phyloP scores from a whole-genome alignment of 2,888 invertebrate species.

The Lithophane leautieri region DNA sequence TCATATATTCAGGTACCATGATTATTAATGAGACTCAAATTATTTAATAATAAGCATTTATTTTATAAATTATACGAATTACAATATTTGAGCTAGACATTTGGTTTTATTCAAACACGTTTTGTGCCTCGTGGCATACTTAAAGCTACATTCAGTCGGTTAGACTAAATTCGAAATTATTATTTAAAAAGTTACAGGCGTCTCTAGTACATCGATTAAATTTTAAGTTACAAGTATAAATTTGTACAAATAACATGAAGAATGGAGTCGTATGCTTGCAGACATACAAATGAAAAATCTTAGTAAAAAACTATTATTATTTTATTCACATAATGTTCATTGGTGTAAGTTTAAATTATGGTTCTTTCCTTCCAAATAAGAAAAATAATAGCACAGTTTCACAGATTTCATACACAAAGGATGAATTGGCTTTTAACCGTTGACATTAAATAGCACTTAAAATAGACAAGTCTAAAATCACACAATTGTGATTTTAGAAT shows the following conservation, averaged over 20 bases:
- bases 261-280: background rate
- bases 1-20: background rate
- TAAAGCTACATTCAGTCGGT: constrained; percentile 78
- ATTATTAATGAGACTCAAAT: constrained; percentile 28
- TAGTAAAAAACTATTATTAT: background rate
- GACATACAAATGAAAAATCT: constrained; percentile 4
- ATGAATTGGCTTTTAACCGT: background rate
- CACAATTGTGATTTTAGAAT: background rate
- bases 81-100: constrained; percentile 83
- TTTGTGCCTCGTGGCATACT: constrained; percentile 78
- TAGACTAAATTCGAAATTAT: constrained; percentile 64
- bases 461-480: constrained; percentile 3
- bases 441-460: constrained; percentile 4
- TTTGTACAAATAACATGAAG: constrained; percentile 2
- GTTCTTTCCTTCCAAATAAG: background rate
- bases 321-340: background rate
- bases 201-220: constrained; percentile 14
- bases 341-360: background rate
- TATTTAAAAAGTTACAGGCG: constrained; percentile 37
- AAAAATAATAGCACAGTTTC: background rate
- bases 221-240: constrained; percentile 7
- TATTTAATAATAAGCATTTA: constrained; percentile 73
- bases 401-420: background rate
- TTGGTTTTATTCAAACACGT: constrained; percentile 80
- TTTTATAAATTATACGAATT: constrained; percentile 66